Conservation (phyloP, 2,113 vertebrate species). For the Rhegmatorhina hoffmannsi region DNA sequence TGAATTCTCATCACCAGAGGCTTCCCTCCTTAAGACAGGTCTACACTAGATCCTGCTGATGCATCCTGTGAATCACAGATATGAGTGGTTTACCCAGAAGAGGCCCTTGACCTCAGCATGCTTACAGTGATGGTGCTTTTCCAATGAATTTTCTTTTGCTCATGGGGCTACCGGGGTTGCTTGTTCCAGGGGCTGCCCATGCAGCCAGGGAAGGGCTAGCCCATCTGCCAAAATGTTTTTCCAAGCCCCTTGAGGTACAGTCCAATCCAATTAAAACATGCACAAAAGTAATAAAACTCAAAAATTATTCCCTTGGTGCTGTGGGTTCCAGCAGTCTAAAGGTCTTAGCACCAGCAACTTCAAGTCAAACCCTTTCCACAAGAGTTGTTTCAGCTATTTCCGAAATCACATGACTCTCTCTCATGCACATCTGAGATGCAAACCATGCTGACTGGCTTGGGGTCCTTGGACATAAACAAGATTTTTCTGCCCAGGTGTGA, state of each 20-base stretch:
- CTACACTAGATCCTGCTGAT: slow-evolving; percentile 26
- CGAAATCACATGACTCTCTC: neutral
- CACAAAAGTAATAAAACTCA: neutral
- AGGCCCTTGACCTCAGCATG: neutral
- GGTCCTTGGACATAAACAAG: neutral
- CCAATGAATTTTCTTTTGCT: neutral
- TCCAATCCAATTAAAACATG: neutral
- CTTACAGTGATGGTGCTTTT: neutral
- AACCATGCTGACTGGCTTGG: neutral
- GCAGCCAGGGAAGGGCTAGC: neutral
- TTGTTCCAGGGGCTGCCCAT: neutral
- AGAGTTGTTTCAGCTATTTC: neutral
- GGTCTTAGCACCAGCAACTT: neutral
- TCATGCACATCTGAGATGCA: neutral
- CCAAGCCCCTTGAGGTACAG: neutral
- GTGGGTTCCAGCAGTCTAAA: neutral
- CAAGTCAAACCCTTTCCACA: neutral
- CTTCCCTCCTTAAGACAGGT: neutral
- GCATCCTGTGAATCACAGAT: slow-evolving; percentile 7
- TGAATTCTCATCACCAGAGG: neutral
- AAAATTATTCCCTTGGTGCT: neutral
- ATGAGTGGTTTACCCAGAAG: neutral
- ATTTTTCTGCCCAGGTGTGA: neutral
- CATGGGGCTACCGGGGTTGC: neutral
- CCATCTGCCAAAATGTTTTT: slow-evolving; percentile 5